Evolutionary conservation across 2,113 vertebrate species (phyloP).

Genomic region (Arothron firmamentum): DNA sequence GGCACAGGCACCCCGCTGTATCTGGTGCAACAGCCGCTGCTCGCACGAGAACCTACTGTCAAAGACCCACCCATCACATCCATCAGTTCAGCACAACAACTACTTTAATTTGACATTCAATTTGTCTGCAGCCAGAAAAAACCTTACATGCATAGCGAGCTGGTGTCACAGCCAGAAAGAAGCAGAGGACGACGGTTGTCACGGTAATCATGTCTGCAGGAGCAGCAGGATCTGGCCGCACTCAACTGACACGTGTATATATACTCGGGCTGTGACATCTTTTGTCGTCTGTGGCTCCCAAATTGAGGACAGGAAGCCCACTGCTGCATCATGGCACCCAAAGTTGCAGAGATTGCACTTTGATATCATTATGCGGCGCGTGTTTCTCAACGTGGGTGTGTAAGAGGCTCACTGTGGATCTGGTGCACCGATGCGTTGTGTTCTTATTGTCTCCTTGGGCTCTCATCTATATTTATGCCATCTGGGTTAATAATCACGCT

Average conservation of each 20-base stretch:
- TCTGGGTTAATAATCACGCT: conserved; percentile 24
- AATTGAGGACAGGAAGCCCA: conserved; percentile 70
- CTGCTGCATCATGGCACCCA: conserved; percentile 17
- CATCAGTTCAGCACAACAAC: background rate
- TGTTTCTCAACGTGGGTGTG: conserved; percentile 17
- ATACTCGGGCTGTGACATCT: conserved; percentile 12
- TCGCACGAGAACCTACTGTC: conserved; percentile 29
- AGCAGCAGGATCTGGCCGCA: background rate
- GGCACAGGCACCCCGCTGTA: conserved; percentile 54
- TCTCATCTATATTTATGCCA: conserved; percentile 29
- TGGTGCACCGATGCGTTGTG: conserved; percentile 20
- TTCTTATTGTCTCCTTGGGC: conserved; percentile 15
- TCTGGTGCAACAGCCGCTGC: conserved; percentile 61
- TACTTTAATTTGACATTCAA: background rate
- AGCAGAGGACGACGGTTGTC: conserved; percentile 24
- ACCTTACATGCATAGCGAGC: conserved; percentile 58
- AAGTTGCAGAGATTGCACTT: conserved; percentile 34
- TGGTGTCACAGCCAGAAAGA: conserved; percentile 38
- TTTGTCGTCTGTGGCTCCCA: conserved; percentile 23
- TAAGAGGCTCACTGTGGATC: conserved; percentile 1
- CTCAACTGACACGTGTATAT: conserved; percentile 15
- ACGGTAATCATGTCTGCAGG: conserved; percentile 17
- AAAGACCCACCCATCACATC: conserved; percentile 24
- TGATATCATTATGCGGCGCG: conserved; percentile 2
- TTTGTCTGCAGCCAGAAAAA: background rate